A percentile compares a stretch with the other conserved stretches of the same genome.
phyloP scores from a whole-genome alignment of 2,888 invertebrate species.

The Polyploca ridens region DNA sequence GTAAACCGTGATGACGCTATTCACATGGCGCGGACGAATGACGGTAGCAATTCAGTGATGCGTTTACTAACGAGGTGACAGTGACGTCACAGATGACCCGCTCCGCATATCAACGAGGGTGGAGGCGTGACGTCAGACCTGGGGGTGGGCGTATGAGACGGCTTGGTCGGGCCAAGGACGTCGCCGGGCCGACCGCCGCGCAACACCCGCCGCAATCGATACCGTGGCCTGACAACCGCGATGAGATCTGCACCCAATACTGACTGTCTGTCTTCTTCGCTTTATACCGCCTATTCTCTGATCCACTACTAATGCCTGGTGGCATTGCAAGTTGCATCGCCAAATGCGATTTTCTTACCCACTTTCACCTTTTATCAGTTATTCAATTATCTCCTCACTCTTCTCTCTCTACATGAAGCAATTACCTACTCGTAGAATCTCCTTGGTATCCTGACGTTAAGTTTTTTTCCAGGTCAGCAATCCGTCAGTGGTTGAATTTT shows the following conservation, averaged over 20 bases:
- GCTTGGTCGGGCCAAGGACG: constrained; percentile 79
- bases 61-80: constrained; percentile 1
- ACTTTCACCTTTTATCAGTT: constrained; percentile 14
- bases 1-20: constrained; percentile 3
- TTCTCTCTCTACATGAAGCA: not conserved
- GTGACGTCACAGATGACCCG: constrained; percentile 75
- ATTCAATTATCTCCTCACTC: not conserved
- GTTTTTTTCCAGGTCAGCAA: not conserved
- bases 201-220: constrained; percentile 78
- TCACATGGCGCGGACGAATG: constrained; percentile 25
- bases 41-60: constrained; percentile 17
- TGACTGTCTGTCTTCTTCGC: constrained; percentile 26
- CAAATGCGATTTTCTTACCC: not conserved
- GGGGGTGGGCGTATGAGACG: constrained; percentile 60
- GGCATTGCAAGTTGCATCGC: not conserved
- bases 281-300: constrained; percentile 19
- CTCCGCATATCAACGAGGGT: constrained; percentile 62
- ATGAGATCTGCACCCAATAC: constrained; percentile 47
- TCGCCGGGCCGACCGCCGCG: constrained; percentile 80
- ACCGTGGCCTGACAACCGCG: constrained; percentile 56
- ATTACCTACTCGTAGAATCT: not conserved
- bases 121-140: constrained; percentile 69
- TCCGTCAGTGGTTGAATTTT: constrained; percentile 4
- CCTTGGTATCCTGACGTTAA: not conserved
- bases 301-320: no score